Conservation (phyloP, 2,797 vertebrate genomes). For the Loris lydekkerianus region DNA sequence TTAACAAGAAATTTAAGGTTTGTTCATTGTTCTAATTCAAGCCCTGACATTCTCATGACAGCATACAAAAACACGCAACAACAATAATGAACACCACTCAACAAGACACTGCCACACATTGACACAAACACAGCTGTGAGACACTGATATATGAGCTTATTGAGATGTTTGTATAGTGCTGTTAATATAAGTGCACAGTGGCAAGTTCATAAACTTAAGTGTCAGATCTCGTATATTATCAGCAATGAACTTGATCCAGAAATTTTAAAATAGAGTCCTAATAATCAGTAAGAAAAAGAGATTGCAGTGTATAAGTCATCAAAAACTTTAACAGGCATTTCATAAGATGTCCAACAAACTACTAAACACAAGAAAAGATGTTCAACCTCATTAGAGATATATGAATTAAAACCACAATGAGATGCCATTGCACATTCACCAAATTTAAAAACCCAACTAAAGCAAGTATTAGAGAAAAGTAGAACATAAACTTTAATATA, state of each 20-base stretch:
- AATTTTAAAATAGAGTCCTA: neutral
- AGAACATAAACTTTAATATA: neutral
- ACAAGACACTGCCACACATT: too few relatives aligned
- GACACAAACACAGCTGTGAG: too few relatives aligned
- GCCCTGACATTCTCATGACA: too few relatives aligned
- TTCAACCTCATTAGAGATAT: neutral
- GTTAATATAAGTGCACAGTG: too few relatives aligned
- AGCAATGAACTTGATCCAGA: neutral
- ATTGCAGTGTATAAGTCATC: neutral
- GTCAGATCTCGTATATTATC: neutral
- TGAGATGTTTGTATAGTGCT: too few relatives aligned
- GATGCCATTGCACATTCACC: neutral
- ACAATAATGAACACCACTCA: too few relatives aligned
- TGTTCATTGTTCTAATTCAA: too few relatives aligned
- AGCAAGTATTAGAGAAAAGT: neutral
- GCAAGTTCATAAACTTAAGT: too few relatives aligned
- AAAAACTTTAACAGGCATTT: neutral
- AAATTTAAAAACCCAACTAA: neutral
- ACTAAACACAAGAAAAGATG: neutral
- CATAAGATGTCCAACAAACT: neutral
- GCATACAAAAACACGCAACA: too few relatives aligned
- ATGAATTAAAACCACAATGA: neutral
- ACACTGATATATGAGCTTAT: too few relatives aligned
- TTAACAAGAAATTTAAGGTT: too few relatives aligned
- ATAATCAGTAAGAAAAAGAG: neutral